Evolutionary conservation across 2,797 vertebrate genomes (phyloP).

Genomic region (Acomys russatus): DNA sequence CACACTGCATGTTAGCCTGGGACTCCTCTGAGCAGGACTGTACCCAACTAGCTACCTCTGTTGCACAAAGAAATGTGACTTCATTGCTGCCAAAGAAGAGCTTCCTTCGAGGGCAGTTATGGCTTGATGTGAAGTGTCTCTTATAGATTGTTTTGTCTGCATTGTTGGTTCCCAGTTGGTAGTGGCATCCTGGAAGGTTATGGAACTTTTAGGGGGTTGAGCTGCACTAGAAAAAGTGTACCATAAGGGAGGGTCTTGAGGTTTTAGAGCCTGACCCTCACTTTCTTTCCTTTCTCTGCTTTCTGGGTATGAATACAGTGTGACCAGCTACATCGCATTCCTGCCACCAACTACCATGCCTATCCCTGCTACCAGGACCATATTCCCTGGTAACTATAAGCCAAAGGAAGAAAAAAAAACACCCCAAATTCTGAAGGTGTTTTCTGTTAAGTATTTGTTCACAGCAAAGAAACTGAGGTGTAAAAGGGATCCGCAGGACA

Average conservation of each 20-base stretch:
- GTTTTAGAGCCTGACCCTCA: not conserved
- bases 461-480: not conserved
- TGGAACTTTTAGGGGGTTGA: not conserved
- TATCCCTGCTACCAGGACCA: not conserved
- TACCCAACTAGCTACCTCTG: rapidly evolving
- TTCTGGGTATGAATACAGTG: not conserved
- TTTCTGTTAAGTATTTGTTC: not conserved
- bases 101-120: not conserved
- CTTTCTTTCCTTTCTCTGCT: not conserved
- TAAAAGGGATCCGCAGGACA: rapidly evolving
- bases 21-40: rapidly evolving
- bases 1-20: rapidly evolving
- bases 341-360: not conserved
- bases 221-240: not conserved
- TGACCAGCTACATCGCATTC: not conserved
- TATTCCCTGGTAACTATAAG: not conserved
- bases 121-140: not conserved
- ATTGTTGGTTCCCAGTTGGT: not conserved
- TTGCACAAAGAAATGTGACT: rapidly evolving
- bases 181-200: not conserved
- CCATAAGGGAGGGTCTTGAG: not conserved
- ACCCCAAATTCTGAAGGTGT: not conserved
- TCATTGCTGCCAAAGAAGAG: not conserved
- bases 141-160: not conserved
- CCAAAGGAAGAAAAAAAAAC: not conserved